A percentile compares a stretch with the other conserved stretches of the same genome.
Conservation (phyloP, 1,140 invertebrate species). For the Cherax destructor region DNA sequence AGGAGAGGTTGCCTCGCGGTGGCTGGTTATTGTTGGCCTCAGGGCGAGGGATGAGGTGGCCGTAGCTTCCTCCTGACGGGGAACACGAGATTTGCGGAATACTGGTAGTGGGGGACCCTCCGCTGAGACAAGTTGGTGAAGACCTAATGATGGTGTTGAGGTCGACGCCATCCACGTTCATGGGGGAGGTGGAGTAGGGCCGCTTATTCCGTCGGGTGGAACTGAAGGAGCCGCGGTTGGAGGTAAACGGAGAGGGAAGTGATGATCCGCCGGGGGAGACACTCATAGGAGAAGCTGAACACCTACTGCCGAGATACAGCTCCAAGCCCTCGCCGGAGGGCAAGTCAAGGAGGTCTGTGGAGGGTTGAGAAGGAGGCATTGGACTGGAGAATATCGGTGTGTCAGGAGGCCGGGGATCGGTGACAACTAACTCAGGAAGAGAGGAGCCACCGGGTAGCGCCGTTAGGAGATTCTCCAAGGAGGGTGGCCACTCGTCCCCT, state of each 20-base stretch:
- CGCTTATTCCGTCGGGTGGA: slow-evolving; percentile 54
- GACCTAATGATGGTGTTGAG: slow-evolving; percentile 64
- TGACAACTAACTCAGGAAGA: slow-evolving; percentile 36
- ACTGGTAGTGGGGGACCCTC: neutral
- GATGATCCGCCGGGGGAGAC: slow-evolving; percentile 63
- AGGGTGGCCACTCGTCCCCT: slow-evolving; percentile 64
- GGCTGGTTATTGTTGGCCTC: slow-evolving; percentile 64
- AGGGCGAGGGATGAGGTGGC: slow-evolving; percentile 62
- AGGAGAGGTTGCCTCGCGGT: slow-evolving; percentile 45
- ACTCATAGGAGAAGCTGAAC: slow-evolving; percentile 66
- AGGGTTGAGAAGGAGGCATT: neutral
- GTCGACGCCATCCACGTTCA: slow-evolving; percentile 61
- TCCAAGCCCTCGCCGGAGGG: slow-evolving; percentile 39
- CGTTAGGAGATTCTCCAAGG: slow-evolving; percentile 61
- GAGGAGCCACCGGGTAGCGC: slow-evolving; percentile 42
- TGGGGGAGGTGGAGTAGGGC: slow-evolving; percentile 62
- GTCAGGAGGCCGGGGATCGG: slow-evolving; percentile 1
- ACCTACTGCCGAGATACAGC: slow-evolving; percentile 27
- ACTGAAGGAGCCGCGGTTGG: slow-evolving; percentile 61
- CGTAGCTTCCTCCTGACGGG: slow-evolving; percentile 59
- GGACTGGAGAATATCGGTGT: neutral
- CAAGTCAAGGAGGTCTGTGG: slow-evolving; percentile 52
- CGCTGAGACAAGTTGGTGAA: slow-evolving; percentile 63
- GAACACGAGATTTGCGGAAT: neutral
- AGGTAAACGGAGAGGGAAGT: slow-evolving; percentile 65